phyloP scores from a whole-genome alignment of 2,888 invertebrate species.

The Nomada goodeniana region DNA sequence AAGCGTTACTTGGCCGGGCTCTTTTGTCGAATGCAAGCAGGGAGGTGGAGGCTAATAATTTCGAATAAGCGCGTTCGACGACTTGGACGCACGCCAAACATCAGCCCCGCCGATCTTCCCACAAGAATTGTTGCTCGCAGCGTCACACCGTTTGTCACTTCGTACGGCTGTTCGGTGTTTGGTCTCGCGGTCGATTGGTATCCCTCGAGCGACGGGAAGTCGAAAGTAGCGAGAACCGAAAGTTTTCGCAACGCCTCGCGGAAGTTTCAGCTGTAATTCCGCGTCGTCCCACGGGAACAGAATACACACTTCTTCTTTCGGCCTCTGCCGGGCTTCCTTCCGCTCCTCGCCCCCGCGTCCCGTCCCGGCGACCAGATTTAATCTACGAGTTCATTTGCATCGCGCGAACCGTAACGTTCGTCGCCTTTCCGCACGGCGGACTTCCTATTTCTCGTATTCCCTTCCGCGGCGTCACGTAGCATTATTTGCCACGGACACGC shows the following conservation, averaged over 20 bases:
- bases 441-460: constrained; percentile 9
- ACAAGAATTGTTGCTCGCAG: neutral
- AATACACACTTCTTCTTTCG: neutral
- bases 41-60: too few relatives aligned
- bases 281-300: constrained; percentile 37
- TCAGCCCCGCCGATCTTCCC: neutral
- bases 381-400: constrained; percentile 74
- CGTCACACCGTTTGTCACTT: constrained; percentile 15
- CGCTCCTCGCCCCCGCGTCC: constrained; percentile 12
- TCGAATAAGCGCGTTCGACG: too few relatives aligned
- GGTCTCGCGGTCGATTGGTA: constrained; percentile 35
- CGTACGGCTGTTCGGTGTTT: constrained; percentile 1
- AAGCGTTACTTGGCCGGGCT: too few relatives aligned
- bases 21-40: too few relatives aligned
- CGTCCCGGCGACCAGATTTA: constrained; percentile 67
- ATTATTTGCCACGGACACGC: neutral
- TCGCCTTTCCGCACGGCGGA: constrained; percentile 32
- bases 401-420: constrained; percentile 53
- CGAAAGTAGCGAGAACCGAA: constrained; percentile 44
- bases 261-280: constrained; percentile 60
- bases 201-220: constrained; percentile 17
- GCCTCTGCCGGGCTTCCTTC: neutral
- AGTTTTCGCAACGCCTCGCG: constrained; percentile 46
- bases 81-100: neutral
- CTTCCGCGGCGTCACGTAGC: neutral